A percentile compares a stretch with the other conserved stretches of the same genome.
phyloP scores from a whole-genome alignment of 1,140 invertebrate species.

The Hormaphis cornu region DNA sequence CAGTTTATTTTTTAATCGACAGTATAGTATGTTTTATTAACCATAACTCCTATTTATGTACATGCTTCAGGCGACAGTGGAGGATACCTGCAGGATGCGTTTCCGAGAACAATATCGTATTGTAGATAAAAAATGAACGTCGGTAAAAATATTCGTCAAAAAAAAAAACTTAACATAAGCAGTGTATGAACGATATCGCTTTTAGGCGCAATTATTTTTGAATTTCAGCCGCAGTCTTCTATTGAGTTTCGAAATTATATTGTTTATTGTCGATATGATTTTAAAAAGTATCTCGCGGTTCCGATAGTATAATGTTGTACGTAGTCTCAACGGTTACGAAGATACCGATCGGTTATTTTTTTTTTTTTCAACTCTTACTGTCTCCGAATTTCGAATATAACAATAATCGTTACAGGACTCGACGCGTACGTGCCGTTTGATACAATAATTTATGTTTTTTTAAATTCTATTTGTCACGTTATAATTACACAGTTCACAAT shows the following conservation, averaged over 20 bases:
- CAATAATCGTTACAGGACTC: neutral
- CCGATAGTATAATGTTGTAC: no score
- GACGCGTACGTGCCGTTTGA: neutral
- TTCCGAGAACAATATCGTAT: neutral
- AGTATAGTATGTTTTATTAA: conserved; percentile 6
- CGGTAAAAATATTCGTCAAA: conserved; percentile 17
- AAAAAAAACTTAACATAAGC: neutral
- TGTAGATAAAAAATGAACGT: conserved; percentile 22
- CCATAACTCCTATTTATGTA: no score
- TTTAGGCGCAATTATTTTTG: neutral
- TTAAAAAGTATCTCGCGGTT: no score
- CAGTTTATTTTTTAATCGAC: conserved; percentile 16
- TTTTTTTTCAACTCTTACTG: conserved; percentile 1
- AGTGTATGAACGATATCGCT: no score
- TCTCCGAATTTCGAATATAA: neutral
- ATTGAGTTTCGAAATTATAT: no score
- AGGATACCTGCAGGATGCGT: no score
- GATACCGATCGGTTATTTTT: no score
- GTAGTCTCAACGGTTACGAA: no score
- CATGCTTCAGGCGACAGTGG: neutral
- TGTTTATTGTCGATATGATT: neutral
- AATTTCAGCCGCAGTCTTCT: no score
- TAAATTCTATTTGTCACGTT: neutral
- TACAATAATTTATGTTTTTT: neutral
- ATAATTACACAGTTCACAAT: conserved; percentile 9